Evolutionary conservation across 2,888 invertebrate species (phyloP), one percentile per base, ranked within the genome.

Genomic region (Drosophila dives): DNA sequence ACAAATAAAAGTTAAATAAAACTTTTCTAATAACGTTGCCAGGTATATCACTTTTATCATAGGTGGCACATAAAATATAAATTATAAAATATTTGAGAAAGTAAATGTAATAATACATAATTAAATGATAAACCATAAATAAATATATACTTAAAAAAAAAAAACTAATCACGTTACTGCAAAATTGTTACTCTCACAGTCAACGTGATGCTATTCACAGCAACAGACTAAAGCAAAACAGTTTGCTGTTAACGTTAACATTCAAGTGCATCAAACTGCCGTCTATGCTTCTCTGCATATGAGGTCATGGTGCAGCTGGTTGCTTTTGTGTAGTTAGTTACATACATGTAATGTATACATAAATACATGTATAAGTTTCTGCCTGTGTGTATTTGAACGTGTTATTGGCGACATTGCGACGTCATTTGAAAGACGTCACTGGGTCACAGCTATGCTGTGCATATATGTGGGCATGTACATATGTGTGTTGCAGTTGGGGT

Each of bases 391-490:
- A 38, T 49, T 5, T 55, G 33, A n/a, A 59, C 26, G 17, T n/a
- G 59, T 17, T 23, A 45, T 51, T 63, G 64, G 62, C 67, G 71
- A 70, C 69, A 70, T 77, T 70, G 66, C 77, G 50, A 77, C 77
- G 77, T 77, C 77, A 77, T 56, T 58, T 66, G 29, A 65, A 61
- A 75, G 65, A 78, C 78, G 79, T 79, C 79, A 79, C 79, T 79
- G 45, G 79, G 79, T 79, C 73, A 77, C 77, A 64, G 67, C 76
- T 55, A 53, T 36, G 53, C 48, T 23, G 45, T 45, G 12, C 49
- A 34, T 49, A 33, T 32, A 34, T 29, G 26, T 42, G 11, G 55
- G 12, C 17, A 12, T 63, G 50, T 61, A 6, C 42, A 34, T 26
- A 11, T 54, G 11, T 48, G 17, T 54, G 26, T 56, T 64, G 54